Conservation (phyloP, 2,888 invertebrate genomes). For the Zootermopsis nevadensis region DNA sequence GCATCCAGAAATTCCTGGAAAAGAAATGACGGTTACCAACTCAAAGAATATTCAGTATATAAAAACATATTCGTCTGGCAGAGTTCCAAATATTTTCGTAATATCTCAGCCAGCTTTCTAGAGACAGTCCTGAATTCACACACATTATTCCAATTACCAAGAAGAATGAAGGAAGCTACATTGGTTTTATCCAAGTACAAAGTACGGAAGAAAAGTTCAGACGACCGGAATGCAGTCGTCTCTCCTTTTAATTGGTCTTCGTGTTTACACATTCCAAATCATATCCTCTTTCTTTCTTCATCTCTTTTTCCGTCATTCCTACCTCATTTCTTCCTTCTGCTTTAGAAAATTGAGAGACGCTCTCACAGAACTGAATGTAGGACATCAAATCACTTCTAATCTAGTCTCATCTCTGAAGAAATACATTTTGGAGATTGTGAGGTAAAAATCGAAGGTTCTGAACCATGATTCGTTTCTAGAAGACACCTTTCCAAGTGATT, state of each 20-base stretch:
- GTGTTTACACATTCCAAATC: conserved; percentile 6
- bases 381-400: not conserved
- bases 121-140: not conserved
- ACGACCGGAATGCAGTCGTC: not conserved
- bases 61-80: too few relatives aligned
- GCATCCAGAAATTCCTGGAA: too few relatives aligned
- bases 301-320: not conserved
- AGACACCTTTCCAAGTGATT: not conserved
- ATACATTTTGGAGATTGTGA: too few relatives aligned
- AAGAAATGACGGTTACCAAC: too few relatives aligned
- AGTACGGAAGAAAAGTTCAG: not conserved
- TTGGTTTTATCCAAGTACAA: not conserved
- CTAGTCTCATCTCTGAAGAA: not conserved
- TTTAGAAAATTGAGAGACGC: not conserved
- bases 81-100: too few relatives aligned
- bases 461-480: not conserved
- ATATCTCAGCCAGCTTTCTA: too few relatives aligned
- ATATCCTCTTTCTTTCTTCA: not conserved
- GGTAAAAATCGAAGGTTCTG: not conserved
- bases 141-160: not conserved
- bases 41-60: too few relatives aligned
- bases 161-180: not conserved
- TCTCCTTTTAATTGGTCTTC: conserved; percentile 2
- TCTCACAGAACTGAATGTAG: not conserved
- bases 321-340: conserved; percentile 2